Evolutionary conservation across 2,888 invertebrate genomes (phyloP), one percentile per base, ranked within the genome.

Genomic region (Nymphalis polychloros): DNA sequence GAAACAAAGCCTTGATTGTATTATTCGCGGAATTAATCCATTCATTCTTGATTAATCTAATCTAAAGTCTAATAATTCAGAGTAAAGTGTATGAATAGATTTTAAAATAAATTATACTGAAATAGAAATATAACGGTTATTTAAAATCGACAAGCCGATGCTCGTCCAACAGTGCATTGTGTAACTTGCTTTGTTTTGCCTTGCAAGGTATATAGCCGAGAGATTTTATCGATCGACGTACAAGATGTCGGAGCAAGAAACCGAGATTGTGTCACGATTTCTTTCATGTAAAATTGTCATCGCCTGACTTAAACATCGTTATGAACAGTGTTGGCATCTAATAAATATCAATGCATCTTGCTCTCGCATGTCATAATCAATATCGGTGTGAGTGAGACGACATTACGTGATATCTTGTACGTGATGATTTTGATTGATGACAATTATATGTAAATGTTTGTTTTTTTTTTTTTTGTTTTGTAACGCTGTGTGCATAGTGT

Each of bases 401-500:
- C 17, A 46, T 50, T 41, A 52, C 19, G 46, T 27, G n/a, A 60
- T 20, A 52, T 47, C 27, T 65, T 65, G 27, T 47, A 59, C 41
- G 46, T 52, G 4, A n/a, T 46, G 19, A 41, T 65, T 60, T 65
- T 60, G 65, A 65, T 65, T 47, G 65, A 65, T 65, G 65, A 19
- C 17, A 41, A 60, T 53, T 65, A 46, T 50, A 23, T 60, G 27
- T 61, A 41, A 67, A 61, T 69, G 52, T 69, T 69, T 65, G 50
- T 31, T 31, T 31, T 31, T 27, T 27, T 27, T 27, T 68, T 67
- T 86, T 85, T 81, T 85, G 83, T 88, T 85, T 81, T 78, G 82
- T 84, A 79, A 82, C 79, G 89, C 86, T 87, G 86, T 89, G 87
- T 89, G 89, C 85, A 84, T 89, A 88, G 89, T 83, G 80, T 88